Evolutionary conservation across 2,797 vertebrate genomes (phyloP).

Genomic region (Diglossa cyanea): DNA sequence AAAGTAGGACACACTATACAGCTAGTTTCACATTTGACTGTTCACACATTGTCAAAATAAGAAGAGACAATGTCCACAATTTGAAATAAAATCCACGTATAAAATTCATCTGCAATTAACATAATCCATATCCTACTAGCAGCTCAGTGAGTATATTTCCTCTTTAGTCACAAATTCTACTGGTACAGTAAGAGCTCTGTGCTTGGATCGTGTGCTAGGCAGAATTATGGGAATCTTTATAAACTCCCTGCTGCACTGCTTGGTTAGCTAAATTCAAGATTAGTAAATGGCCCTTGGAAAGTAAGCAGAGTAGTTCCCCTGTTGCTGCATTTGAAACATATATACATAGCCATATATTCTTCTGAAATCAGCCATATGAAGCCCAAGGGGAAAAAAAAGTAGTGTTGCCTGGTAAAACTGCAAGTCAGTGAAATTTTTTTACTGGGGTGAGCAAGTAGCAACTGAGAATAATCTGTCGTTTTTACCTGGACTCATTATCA

Average conservation of each 20-base stretch:
- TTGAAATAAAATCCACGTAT: not conserved
- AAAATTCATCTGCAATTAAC: not conserved
- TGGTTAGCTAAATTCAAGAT: constrained; percentile 33
- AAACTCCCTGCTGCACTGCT: not conserved
- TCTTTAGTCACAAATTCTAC: not conserved
- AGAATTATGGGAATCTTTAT: constrained; percentile 17
- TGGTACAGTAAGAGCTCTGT: constrained; percentile 16
- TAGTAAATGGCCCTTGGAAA: constrained; percentile 30
- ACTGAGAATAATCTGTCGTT: not conserved
- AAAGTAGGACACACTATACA: not conserved
- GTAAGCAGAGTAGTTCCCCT: not conserved
- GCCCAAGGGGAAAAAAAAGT: not conserved
- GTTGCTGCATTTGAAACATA: not conserved
- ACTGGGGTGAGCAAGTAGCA: not conserved
- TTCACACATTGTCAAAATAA: not conserved
- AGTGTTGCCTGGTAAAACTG: not conserved
- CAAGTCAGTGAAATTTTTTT: not conserved
- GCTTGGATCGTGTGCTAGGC: not conserved
- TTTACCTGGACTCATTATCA: not conserved
- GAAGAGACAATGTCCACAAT: not conserved
- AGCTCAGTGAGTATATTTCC: not conserved
- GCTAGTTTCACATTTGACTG: not conserved
- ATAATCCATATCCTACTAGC: not conserved
- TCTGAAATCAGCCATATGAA: not conserved
- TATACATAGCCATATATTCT: not conserved